A percentile compares a stretch with the other conserved stretches of the same genome.
Evolutionary conservation across 2,888 invertebrate species (phyloP).

Genomic region (Linnaemya vulpina): DNA sequence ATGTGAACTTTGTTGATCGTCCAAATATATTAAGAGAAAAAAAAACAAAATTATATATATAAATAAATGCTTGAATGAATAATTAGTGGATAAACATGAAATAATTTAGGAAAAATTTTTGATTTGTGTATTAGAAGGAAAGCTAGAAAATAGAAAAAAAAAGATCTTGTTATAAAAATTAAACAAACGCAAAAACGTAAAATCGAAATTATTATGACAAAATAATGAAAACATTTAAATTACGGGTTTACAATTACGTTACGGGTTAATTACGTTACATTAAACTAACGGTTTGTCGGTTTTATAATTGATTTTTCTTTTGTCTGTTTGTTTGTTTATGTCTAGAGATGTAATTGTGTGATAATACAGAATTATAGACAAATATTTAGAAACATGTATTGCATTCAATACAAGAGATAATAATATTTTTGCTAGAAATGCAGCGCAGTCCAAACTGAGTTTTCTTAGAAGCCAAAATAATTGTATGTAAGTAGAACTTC

Average conservation of each 20-base stretch:
- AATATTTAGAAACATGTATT: background rate
- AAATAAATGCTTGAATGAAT: conserved; percentile 54
- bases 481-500: too few relatives aligned
- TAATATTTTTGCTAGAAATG: background rate
- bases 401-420: background rate
- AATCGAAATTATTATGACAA: conserved; percentile 64
- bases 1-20: conserved; percentile 44
- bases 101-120: conserved; percentile 58
- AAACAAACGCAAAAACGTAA: conserved; percentile 50
- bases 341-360: conserved; percentile 54
- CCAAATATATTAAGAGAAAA: conserved; percentile 24
- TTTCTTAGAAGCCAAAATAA: too few relatives aligned
- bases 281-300: conserved; percentile 55
- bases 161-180: conserved; percentile 35
- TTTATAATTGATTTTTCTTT: conserved; percentile 30
- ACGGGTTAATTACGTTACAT: conserved; percentile 65
- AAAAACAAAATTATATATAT: background rate
- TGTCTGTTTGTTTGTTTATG: background rate
- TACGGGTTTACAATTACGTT: conserved; percentile 64
- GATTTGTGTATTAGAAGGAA: conserved; percentile 52
- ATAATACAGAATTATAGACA: conserved; percentile 34
- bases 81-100: conserved; percentile 51
- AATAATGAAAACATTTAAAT: conserved; percentile 59
- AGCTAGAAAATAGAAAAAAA: background rate
- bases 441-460: conserved; percentile 23